Evolutionary conservation across 2,888 invertebrate species (phyloP), one percentile per base, ranked within the genome.

Genomic region (Parnassius mnemosyne): DNA sequence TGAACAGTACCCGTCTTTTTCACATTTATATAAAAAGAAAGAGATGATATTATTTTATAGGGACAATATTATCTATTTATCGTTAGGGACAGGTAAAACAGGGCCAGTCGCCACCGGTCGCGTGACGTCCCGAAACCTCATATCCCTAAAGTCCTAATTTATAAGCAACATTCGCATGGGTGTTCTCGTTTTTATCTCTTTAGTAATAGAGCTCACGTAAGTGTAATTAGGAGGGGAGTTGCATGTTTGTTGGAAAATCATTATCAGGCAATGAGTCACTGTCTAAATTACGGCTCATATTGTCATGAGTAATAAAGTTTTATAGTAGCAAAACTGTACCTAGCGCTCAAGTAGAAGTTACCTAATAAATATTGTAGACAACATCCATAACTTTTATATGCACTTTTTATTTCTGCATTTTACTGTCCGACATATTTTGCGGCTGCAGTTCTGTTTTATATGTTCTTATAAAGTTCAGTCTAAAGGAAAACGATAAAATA

Each of bases 241-340:
- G 71, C 70, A 68, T 72, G 67, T 71, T 72, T 52, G 56, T 63
- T 72, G 76, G 71, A 72, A 76, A 78, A 79, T 81, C 78, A 81
- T 84, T 85, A 85, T 83, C 81, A 84, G 76, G 78, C 82, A 85
- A 86, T 89, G 87, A 87, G 81, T 89, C 88, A 89, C 79, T 79
- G 78, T 75, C 72, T 73, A 78, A 81, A 80, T 73, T 68, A 66
- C 62, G 62, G 75, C 81, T 77, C 72, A 79, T 81, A 83, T 84
- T 83, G 81, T 78, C 80, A 80, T 87, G 87, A 87, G 70, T 87
- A 87, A 87, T 68, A 66, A 68, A 67, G 61, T 59, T 65, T 60
- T 56, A 53, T 60, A 53, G 53, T 43, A 50, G 49, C 46, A 60
- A 54, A 56, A 56, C 56, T 56, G 34, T 51, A 56, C 34, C 53